Percentiles rank a stretch among this genome's conserved stretches.
phyloP scores from a whole-genome alignment of 2,888 invertebrate species.

The Drosophila dives region DNA sequence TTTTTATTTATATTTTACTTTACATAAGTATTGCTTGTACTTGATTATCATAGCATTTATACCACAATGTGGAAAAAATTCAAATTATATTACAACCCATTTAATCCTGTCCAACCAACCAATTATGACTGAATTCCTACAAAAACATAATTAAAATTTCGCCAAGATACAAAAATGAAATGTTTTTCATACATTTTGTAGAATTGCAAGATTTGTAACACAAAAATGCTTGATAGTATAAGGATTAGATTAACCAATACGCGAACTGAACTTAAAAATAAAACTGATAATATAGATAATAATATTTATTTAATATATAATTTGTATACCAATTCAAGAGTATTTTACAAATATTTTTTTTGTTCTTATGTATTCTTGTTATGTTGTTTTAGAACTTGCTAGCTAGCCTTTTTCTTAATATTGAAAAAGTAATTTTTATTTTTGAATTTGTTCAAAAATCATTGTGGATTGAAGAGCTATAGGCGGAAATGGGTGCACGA shows the following conservation, averaged over 20 bases:
- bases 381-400: not conserved
- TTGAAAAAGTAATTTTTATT: not conserved
- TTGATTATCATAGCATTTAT: not conserved
- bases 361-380: not conserved
- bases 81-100: not conserved
- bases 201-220: not conserved
- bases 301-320: not conserved
- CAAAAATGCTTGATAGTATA: not conserved
- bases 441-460: not conserved
- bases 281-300: not conserved
- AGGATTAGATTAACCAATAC: too few species aligned
- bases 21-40: too few species aligned
- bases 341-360: not conserved
- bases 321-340: not conserved
- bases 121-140: not conserved
- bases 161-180: not conserved
- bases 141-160: not conserved
- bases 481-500: not conserved
- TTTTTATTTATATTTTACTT: conserved; percentile 15
- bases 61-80: not conserved
- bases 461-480: not conserved
- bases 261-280: too few species aligned
- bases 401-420: not conserved
- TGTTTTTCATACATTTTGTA: not conserved
- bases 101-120: not conserved